Evolutionary conservation across 2,113 vertebrate species (phyloP).

Genomic region (Amphiprion percula): DNA sequence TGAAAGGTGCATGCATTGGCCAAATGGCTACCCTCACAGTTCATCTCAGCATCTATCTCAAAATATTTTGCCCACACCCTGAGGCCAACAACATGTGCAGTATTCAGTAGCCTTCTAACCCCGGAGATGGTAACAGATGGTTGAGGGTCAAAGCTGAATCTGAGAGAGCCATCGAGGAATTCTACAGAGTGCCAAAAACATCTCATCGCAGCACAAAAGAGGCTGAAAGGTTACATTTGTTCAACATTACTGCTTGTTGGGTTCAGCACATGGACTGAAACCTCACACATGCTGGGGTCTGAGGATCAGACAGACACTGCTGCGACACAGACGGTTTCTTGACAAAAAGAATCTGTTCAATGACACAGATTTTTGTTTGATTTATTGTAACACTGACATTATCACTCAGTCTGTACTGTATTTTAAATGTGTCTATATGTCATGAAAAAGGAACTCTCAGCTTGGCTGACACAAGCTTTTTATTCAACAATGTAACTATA

Average conservation of each 20-base stretch:
- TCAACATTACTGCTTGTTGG: conserved; percentile 65
- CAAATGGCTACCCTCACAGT: conserved; percentile 17
- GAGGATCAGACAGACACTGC: conserved; percentile 27
- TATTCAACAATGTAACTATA: background rate
- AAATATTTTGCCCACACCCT: conserved; percentile 47
- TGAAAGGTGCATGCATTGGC: conserved; percentile 6
- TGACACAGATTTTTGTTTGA: background rate
- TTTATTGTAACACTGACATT: background rate
- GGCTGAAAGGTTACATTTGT: conserved; percentile 75
- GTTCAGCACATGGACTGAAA: conserved; percentile 45
- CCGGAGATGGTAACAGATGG: conserved; percentile 60
- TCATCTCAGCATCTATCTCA: conserved; percentile 44
- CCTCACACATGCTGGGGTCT: conserved; percentile 64
- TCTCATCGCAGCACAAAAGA: conserved; percentile 49
- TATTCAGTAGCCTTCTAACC: conserved; percentile 50
- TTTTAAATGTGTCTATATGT: background rate
- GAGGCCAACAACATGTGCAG: conserved; percentile 60
- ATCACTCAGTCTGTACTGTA: background rate
- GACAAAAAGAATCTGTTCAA: conserved; percentile 32
- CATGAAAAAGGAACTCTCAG: background rate
- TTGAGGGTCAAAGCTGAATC: conserved; percentile 11
- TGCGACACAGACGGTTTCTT: conserved; percentile 25
- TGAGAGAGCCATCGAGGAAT: conserved; percentile 43
- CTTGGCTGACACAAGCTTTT: background rate
- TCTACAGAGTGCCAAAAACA: conserved; percentile 58